Evolutionary conservation across 2,888 invertebrate genomes (phyloP), one percentile per base, ranked within the genome.

Genomic region (Panzeria rudis): DNA sequence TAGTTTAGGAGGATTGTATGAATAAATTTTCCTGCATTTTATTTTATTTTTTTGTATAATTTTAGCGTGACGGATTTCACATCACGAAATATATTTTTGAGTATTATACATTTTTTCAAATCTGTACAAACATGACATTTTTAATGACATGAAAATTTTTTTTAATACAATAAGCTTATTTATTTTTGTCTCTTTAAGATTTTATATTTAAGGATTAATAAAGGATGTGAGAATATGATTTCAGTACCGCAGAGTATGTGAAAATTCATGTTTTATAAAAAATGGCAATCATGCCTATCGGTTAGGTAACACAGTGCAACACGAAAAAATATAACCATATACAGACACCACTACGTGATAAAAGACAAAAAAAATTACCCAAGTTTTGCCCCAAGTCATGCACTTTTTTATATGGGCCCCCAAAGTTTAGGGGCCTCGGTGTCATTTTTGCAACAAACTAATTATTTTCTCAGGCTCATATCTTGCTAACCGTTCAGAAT

Each of bases 21-120:
- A 73, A 68, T 61, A 79, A 20, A 35, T 77, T 79, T 79, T 69
- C 15, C 72, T 59, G 41, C 38, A 52, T 44, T 8, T 59, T 52
- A 17, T 35, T 35, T 35, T 59, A 17, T 56, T 61, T 62, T 73
- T 25, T 59, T 29, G 4, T 80, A 41, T 61, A 78, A 72, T 73
- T 77, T 81, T 54, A 76, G 56, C 84, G 81, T 81, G 81, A 81
- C 73, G 81, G 69, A 77, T 81, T 84, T 73, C 44, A 73, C 62
- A 77, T 84, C 81, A 84, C 84, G 84, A 84, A 73, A 69, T 62
- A 44, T 25, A 25, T 64, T 25, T 62, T 7, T 62, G 8, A 8
- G 8, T 44, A 38, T 78, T n/a, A 50, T 52, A 5, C 3, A 13
- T 47, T 59, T 83, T 72, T 59, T 52, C 35, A 81, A 75, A 76